Evolutionary conservation across 2,888 invertebrate genomes (phyloP).

Genomic region (Seira musarum): DNA sequence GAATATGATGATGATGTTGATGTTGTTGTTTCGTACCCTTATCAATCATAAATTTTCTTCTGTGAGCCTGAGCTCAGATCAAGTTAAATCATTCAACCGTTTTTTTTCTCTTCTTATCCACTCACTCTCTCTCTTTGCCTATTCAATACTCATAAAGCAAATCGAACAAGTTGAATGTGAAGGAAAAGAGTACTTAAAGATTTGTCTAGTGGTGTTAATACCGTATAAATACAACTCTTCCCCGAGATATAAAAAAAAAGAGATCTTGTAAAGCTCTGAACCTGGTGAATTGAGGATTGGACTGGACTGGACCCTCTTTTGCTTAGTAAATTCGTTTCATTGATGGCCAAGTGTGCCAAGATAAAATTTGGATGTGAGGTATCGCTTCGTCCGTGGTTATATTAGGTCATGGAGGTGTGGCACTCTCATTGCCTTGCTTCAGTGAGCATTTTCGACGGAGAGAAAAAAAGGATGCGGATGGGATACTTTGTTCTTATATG

Average conservation of each 20-base stretch:
- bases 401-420: conserved; percentile 57
- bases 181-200: conserved; percentile 8
- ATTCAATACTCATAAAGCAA: too few relatives aligned
- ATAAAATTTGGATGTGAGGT: too few relatives aligned
- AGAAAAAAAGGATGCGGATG: conserved; percentile 2
- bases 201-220: too few relatives aligned
- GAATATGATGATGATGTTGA: background rate
- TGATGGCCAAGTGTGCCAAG: too few relatives aligned
- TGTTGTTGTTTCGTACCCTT: conserved; percentile 35
- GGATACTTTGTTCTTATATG: too few relatives aligned
- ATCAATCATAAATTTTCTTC: conserved; percentile 34
- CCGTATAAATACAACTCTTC: too few relatives aligned
- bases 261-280: too few relatives aligned
- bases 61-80: background rate
- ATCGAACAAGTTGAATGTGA: background rate
- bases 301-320: too few relatives aligned
- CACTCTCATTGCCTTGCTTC: conserved; percentile 31
- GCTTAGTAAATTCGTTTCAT: too few relatives aligned
- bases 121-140: background rate
- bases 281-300: too few relatives aligned
- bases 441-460: conserved; percentile 19
- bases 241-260: too few relatives aligned
- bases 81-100: conserved; percentile 33
- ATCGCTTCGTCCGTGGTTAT: conserved; percentile 46
- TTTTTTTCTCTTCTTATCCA: background rate